Evolutionary conservation across 2,888 invertebrate species (phyloP), one percentile per base, ranked within the genome.

Genomic region (Isoperla grammatica): DNA sequence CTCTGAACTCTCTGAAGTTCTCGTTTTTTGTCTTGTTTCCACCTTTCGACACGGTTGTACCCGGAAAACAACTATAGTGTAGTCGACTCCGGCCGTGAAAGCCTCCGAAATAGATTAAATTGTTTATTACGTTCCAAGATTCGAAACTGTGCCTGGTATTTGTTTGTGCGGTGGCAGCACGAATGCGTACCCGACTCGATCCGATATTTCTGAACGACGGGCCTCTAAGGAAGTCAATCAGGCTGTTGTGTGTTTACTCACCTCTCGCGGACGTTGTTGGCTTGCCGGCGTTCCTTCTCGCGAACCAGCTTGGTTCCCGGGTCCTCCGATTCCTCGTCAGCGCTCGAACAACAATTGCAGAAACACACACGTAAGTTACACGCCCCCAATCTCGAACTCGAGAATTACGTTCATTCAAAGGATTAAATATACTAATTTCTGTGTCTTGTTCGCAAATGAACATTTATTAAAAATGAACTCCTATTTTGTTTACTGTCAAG

Each of bases 231-330:
- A 53, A 59, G 43, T 29, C 46, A 19, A 50, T 40, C 46, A n/a
- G 54, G 43, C n/a, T 45, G 40, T 29, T 53, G 40, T 19, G 71
- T 70, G 69, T 71, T 71, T 78, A 82, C 81, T 79, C 80, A 94
- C 94, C 94, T 89, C 85, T 95, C 95, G 71, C 97, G 81, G 68
- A 95, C 95, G 82, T 97, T 97, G 84, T 97, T 97, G 73, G 96
- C 95, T 78, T 95, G 94, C 68, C 96, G 83, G 70, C 96, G 84
- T 80, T 96, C 92, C 79, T 89, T 87, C 81, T 97, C 95, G 75
- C 94, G 85, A 78, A 93, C 90, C 71, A 90, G 90, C 83, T 95
- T 95, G 72, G 88, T 86, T 79, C 87, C 87, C 55, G 93, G 92
- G 74, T 89, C 87, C 75, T 85, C 87, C 74, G 87, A 90, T 69